Base-by-base conservation (phyloP, 2,888 invertebrate species). In the Apodemia hepburni region DNA sequence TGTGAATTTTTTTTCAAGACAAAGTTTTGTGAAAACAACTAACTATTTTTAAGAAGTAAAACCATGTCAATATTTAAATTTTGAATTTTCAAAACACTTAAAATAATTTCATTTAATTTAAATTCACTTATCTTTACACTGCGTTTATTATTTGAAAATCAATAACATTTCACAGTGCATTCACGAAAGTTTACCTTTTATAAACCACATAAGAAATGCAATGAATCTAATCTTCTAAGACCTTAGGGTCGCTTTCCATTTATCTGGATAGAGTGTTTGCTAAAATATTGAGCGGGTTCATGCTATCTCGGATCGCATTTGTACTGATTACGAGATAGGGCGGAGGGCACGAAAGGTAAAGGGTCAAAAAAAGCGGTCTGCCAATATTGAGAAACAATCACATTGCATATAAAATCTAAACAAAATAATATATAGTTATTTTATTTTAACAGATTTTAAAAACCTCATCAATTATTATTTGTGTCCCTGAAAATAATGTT, bases 211-310 rank as follows among this genome's bases (percentile, higher is more conserved):
- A 58, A 58, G 47, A 33, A 29, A 35, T 27, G 29, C 29, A 62
- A 35, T 49, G 62, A 71, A 73, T 73, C 71, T 80, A 80, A 83
- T 80, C 80, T 78, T 68, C 22, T 18, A 65, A 76, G 78, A 78
- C 74, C 80, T 75, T 73, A 75, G 78, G 83, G 81, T 84, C 79
- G 74, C 69, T 71, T 71, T 77, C 75, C 84, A 87, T 87, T 87
- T 85, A 81, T 87, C 83, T 78, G 81, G 84, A 85, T 87, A 78
- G 81, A 82, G 81, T 82, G 83, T 80, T 81, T 82, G 83, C 77
- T 88, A 84, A 88, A 87, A 85, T 88, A 88, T 89, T 85, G 86
- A 87, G 75, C 79, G 79, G 78, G 70, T 72, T 73, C 68, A 75
- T 75, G 75, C 79, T 82, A 85, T 84, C 83, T 80, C 71, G 75